Evolutionary conservation across 2,797 vertebrate genomes (phyloP), one percentile per base, ranked within the genome.

Genomic region (Sebastes hubbsi): DNA sequence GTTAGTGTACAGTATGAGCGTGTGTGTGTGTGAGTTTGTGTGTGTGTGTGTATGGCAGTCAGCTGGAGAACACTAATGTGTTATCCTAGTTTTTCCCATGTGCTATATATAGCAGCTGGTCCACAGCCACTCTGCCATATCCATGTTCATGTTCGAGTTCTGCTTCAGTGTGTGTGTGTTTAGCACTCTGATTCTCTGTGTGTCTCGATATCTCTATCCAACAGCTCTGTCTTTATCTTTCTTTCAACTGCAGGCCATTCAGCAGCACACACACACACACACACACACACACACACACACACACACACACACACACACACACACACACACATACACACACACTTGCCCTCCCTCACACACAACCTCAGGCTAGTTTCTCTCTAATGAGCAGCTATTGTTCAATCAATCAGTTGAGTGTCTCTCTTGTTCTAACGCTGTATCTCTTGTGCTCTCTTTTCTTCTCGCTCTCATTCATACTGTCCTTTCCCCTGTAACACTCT

Each of bases 71-170:
- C 75, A 81, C 58, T 82, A 77, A 79, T 78, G 86, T 87, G 76
- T 83, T 84, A 87, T 83, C 77, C 73, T 77, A 86, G 89, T 90
- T 88, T 80, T 86, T 59, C 70, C 75, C 38, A 38, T 80, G 75
- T 36, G 78, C 90, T 94, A 93, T 91, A 89, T 90, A 92, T 94
- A 94, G 88, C 84, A 75, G 72, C 77, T 85, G 32, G 61, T 87
- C 72, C 73, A 77, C 58, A 82, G 75, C 82, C 71, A 73, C 73
- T 63, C 74, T 83, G 72, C 66, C 64, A 56, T 66, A 78, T 72
- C 79, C 71, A 82, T 73, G 72, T 78, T 73, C 54, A 59, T 80
- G 60, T 70, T 55, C 25, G 68, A 72, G 67, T 63, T 61, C 54
- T 79, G 79, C 63, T 42, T 49, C 20, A 1, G 65, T 58, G 54